Evolutionary conservation across 2,888 invertebrate species (phyloP).

Genomic region (Hirtodrosophila trivittata): DNA sequence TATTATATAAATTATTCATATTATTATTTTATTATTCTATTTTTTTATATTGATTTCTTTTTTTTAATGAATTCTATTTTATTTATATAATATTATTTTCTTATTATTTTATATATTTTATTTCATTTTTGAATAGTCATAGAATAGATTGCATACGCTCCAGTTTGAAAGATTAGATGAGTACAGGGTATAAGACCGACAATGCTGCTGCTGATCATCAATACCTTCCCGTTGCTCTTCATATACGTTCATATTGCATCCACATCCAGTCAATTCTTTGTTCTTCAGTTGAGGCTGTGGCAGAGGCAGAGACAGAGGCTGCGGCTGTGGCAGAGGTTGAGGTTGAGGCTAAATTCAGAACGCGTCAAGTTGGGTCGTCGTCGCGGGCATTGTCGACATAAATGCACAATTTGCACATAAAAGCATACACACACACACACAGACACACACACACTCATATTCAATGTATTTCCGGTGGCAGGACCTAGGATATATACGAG

Average conservation of each 20-base stretch:
- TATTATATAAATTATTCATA: too few relatives aligned
- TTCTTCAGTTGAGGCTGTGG: conserved; percentile 10
- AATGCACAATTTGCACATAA: conserved; percentile 79
- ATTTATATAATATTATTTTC: too few relatives aligned
- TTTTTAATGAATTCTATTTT: too few relatives aligned
- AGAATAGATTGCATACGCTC: too few relatives aligned
- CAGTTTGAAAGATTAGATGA: too few relatives aligned
- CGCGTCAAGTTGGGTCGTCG: conserved; percentile 57
- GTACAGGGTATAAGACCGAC: neutral
- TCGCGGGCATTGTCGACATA: conserved; percentile 71
- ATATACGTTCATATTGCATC: conserved; percentile 1
- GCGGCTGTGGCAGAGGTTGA: conserved; percentile 12
- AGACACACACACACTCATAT: conserved; percentile 39
- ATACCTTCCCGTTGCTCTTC: neutral
- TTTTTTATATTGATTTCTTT: too few relatives aligned
- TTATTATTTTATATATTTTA: too few relatives aligned
- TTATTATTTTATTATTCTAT: too few relatives aligned
- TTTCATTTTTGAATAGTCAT: too few relatives aligned
- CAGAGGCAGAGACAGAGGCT: conserved; percentile 26
- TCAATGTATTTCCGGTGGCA: conserved; percentile 79
- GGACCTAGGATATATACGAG: conserved; percentile 68
- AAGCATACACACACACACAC: conserved; percentile 52
- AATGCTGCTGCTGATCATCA: conserved; percentile 27
- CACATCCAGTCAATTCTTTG: conserved; percentile 13
- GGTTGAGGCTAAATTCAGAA: conserved; percentile 34